phyloP scores from a whole-genome alignment of 1,140 invertebrate species.

The Sycophila sp. region DNA sequence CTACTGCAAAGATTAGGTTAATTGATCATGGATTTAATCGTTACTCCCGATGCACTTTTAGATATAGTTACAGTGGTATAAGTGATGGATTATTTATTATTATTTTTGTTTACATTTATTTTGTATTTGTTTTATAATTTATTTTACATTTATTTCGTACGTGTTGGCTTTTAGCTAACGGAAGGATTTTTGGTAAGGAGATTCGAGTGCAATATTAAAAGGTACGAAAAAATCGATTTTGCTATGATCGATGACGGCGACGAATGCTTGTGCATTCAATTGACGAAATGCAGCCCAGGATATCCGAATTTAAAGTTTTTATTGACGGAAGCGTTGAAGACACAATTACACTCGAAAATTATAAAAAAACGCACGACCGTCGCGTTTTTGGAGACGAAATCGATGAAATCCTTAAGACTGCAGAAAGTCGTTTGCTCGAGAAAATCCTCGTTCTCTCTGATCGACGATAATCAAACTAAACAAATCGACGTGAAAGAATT shows the following conservation, averaged over 20 bases:
- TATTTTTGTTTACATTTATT: too few relatives aligned
- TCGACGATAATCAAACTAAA: neutral
- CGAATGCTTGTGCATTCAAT: neutral
- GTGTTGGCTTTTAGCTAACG: too few relatives aligned
- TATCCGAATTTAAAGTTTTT: conserved; percentile 3
- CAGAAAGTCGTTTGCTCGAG: conserved; percentile 7
- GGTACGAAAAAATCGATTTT: conserved; percentile 25
- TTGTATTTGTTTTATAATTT: too few relatives aligned
- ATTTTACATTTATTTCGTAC: too few relatives aligned
- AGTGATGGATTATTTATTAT: too few relatives aligned
- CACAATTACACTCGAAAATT: neutral
- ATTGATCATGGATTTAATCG: too few relatives aligned
- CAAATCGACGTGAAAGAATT: conserved; percentile 16
- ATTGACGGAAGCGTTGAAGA: neutral
- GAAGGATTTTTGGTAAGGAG: neutral
- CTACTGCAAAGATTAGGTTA: too few relatives aligned
- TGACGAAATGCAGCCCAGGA: conserved; percentile 18
- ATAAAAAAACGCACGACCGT: neutral
- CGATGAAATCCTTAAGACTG: neutral
- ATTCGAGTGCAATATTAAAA: neutral
- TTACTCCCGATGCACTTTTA: too few relatives aligned
- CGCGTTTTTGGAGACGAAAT: conserved; percentile 17
- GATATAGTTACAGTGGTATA: too few relatives aligned
- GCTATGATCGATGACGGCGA: neutral
- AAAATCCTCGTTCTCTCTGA: neutral